A percentile compares a stretch with the other conserved stretches of the same genome.
These are phyloP conservation scores for Acronicta alni DNA, from an alignment of 2,888 invertebrate genomes.

Conservation along the genomic window DNA sequence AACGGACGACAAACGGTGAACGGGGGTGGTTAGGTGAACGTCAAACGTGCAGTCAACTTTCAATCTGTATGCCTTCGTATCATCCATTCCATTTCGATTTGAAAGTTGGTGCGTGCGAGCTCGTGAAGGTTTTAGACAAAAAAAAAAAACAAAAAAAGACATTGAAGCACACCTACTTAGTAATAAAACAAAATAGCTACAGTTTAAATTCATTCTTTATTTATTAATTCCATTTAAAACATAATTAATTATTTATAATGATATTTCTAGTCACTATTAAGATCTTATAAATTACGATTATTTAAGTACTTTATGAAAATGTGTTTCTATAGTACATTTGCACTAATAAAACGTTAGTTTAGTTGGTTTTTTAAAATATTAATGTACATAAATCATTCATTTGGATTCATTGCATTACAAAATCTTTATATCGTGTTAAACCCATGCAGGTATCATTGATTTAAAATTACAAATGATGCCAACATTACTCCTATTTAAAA, in stretches of 20 bases:
- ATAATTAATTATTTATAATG: slow-evolving; percentile 73
- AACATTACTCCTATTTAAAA: too few relatives aligned
- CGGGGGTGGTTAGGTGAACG: too few relatives aligned
- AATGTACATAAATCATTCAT: slow-evolving; percentile 36
- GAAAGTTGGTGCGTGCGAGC: too few relatives aligned
- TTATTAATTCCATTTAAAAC: slow-evolving; percentile 84
- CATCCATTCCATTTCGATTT: too few relatives aligned
- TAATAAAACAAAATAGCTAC: slow-evolving; percentile 31
- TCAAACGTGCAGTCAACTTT: too few relatives aligned
- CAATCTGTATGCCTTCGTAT: too few relatives aligned
- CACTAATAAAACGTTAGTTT: slow-evolving; percentile 56
- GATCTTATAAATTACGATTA: slow-evolving; percentile 77
- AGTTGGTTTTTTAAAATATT: slow-evolving; percentile 48
- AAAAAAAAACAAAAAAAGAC: too few relatives aligned
- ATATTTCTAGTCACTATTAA: slow-evolving; percentile 76
- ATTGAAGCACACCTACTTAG: too few relatives aligned
- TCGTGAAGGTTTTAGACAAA: too few relatives aligned
- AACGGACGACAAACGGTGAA: too few relatives aligned
- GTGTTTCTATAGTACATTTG: slow-evolving; percentile 72
- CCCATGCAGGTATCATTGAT: too few relatives aligned
- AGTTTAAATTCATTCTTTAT: slow-evolving; percentile 77
- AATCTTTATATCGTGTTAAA: neutral
- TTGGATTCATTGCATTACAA: slow-evolving; percentile 42
- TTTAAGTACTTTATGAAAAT: slow-evolving; percentile 72
- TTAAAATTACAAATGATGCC: too few relatives aligned